Conservation (phyloP, 2,888 invertebrate genomes). For the Muschampia staudingeri region DNA sequence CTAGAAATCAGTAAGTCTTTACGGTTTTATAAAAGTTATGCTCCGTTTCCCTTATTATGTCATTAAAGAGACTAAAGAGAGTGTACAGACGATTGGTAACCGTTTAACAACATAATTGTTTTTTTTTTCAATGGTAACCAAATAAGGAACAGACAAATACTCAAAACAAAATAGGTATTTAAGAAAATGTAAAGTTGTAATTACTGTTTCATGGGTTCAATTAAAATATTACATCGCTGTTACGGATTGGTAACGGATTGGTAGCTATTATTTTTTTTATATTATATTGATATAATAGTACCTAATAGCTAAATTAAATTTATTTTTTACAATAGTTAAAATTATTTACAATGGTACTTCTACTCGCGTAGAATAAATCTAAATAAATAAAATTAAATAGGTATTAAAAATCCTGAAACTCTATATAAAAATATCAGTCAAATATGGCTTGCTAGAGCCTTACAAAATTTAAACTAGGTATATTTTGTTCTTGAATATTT, state of each 20-base stretch:
- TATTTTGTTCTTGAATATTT: too few relatives aligned
- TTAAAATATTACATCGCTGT: conserved; percentile 11
- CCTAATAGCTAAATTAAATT: not conserved
- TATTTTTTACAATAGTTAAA: not conserved
- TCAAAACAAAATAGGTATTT: not conserved
- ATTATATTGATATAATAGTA: not conserved
- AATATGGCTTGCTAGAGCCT: not conserved
- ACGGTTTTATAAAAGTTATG: not conserved
- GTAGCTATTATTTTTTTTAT: conserved; percentile 2
- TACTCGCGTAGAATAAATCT: not conserved
- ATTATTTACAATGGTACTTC: not conserved
- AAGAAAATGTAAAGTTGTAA: not conserved
- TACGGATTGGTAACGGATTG: conserved; percentile 39
- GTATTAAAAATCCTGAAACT: not conserved
- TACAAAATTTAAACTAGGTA: not conserved
- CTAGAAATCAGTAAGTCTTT: not conserved
- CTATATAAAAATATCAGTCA: not conserved
- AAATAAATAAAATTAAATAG: not conserved
- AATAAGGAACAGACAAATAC: conserved; percentile 19
- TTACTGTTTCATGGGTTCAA: not conserved
- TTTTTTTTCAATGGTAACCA: conserved; percentile 32
- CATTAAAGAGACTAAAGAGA: not conserved
- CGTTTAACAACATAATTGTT: conserved; percentile 15
- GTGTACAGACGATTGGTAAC: conserved; percentile 25
- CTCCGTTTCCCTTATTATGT: not conserved